Evolutionary conservation across 2,797 vertebrate species (phyloP).

Genomic region (Ctenochaetus hawaiiensis): DNA sequence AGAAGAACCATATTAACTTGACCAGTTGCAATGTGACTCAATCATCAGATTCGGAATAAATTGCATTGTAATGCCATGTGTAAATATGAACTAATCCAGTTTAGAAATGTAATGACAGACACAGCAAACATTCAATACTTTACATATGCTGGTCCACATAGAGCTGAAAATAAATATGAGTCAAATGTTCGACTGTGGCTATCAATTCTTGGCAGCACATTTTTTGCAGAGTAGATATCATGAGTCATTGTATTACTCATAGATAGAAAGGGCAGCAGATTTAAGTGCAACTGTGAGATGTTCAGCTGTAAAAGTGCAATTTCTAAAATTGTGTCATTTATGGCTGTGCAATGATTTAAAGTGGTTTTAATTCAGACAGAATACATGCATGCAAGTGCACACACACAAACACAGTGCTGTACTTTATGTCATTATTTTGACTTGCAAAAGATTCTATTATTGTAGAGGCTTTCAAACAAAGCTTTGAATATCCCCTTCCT

Average conservation of each 20-base stretch:
- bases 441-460: too few species aligned
- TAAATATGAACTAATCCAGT: background rate
- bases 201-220: constrained; percentile 8
- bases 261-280: constrained; percentile 13
- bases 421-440: too few species aligned
- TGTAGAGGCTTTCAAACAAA: too few species aligned
- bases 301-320: constrained; percentile 4
- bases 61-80: background rate
- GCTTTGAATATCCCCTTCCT: too few species aligned
- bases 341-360: background rate
- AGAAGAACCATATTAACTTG: background rate
- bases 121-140: background rate
- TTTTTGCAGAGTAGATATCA: constrained; percentile 26
- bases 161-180: constrained; percentile 8
- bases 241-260: constrained; percentile 20
- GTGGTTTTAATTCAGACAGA: too few species aligned
- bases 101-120: background rate
- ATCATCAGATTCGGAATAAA: constrained; percentile 4
- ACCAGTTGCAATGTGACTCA: background rate
- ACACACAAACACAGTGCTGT: too few species aligned
- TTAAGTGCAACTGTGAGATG: background rate
- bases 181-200: constrained; percentile 7
- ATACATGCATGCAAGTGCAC: too few species aligned
- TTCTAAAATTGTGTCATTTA: constrained; percentile 24
- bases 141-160: background rate